Conservation (phyloP, 2,797 vertebrate genomes). For the Aphelocoma californica region DNA sequence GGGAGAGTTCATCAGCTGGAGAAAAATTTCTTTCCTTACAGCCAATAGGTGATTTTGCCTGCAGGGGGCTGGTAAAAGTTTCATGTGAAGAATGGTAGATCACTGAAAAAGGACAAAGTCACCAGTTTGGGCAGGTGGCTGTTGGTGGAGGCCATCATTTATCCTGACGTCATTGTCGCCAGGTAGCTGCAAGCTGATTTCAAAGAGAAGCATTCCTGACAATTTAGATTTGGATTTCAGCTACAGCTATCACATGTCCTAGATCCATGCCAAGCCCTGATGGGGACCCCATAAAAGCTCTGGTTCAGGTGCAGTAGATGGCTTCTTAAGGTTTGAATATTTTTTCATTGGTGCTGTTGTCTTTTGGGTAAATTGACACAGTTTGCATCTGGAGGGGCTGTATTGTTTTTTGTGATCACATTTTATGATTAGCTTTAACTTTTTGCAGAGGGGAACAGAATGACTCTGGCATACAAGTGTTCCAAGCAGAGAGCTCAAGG, state of each 20-base stretch:
- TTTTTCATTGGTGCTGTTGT: neutral
- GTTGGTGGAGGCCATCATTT: neutral
- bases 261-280: neutral
- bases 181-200: neutral
- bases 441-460: neutral
- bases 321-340: neutral
- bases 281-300: neutral
- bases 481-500: neutral
- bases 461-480: neutral
- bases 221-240: conserved; percentile 18
- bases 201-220: neutral
- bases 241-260: neutral
- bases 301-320: neutral
- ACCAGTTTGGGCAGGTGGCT: neutral
- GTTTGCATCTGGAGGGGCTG: neutral
- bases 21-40: neutral
- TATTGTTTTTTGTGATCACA: neutral
- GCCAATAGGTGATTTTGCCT: neutral
- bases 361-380: neutral
- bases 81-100: fast-evolving
- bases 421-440: conserved; percentile 20
- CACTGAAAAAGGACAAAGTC: neutral
- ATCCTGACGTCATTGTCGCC: neutral
- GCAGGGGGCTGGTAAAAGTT: neutral
- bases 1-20: neutral